A percentile compares a stretch with the other conserved stretches of the same genome.
These are phyloP conservation scores for Rhinopomastus cyanomelas DNA, from an alignment of 2,113 vertebrate genomes.

Conservation along the genomic window DNA sequence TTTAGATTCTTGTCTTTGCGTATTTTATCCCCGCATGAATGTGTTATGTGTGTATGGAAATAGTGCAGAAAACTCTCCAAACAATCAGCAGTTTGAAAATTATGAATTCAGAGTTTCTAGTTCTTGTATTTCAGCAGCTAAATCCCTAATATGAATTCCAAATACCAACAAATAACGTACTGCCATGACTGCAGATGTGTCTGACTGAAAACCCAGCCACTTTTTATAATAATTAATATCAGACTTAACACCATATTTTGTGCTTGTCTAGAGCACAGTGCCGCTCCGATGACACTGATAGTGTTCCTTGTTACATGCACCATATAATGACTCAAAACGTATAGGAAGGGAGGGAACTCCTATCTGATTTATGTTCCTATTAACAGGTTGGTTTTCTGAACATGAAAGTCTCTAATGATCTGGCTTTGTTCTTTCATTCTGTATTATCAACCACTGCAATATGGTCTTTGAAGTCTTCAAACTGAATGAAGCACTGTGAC, in stretches of 20 bases:
- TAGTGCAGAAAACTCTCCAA: background rate
- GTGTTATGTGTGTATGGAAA: background rate
- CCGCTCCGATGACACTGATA: constrained; percentile 13
- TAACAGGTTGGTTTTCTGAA: background rate
- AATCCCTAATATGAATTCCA: background rate
- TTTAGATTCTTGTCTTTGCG: background rate
- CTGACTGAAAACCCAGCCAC: background rate
- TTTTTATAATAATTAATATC: constrained; percentile 22
- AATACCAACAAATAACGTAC: background rate
- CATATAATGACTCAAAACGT: background rate
- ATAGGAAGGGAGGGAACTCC: background rate
- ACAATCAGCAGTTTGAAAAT: background rate
- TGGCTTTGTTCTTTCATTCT: background rate
- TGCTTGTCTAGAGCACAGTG: background rate
- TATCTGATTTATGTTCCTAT: constrained; percentile 20
- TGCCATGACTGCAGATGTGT: background rate
- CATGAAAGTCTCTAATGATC: background rate
- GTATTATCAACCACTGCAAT: background rate
- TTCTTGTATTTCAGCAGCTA: background rate
- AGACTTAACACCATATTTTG: background rate
- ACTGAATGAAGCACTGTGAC: background rate
- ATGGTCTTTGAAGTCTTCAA: background rate
- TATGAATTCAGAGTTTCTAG: background rate
- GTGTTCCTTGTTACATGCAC: background rate
- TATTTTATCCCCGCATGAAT: background rate